Conservation (phyloP, 2,113 vertebrate species). For the Brachypteracias leptosomus region DNA sequence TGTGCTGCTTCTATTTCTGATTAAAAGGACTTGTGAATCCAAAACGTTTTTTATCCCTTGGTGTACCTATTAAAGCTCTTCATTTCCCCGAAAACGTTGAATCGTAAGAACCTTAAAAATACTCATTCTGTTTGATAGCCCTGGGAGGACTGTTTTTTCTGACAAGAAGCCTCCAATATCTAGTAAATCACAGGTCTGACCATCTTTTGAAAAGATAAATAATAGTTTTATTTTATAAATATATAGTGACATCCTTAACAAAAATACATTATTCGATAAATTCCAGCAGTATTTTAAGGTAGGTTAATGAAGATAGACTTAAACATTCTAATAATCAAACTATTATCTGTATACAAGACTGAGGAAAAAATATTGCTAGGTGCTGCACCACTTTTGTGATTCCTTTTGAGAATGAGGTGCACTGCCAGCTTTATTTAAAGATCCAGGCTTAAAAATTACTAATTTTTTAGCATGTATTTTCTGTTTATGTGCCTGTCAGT, state of each 20-base stretch:
- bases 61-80: neutral
- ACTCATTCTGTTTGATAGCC: neutral
- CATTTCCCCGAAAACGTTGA: neutral
- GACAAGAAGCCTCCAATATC: neutral
- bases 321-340: neutral
- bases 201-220: neutral
- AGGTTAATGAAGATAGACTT: neutral
- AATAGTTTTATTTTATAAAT: neutral
- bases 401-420: neutral
- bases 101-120: neutral
- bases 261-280: neutral
- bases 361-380: neutral
- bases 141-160: neutral
- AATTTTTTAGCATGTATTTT: slow-evolving; percentile 58
- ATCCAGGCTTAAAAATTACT: slow-evolving; percentile 20
- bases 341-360: neutral
- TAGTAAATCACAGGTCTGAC: neutral
- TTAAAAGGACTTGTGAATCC: neutral
- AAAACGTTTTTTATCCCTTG: neutral
- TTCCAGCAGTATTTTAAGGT: neutral
- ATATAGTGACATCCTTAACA: neutral
- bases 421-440: slow-evolving; percentile 41
- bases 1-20: neutral
- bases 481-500: slow-evolving; percentile 60
- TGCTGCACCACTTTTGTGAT: neutral